phyloP scores from a whole-genome alignment of 2,888 invertebrate genomes.

The Lydus trimaculatus region DNA sequence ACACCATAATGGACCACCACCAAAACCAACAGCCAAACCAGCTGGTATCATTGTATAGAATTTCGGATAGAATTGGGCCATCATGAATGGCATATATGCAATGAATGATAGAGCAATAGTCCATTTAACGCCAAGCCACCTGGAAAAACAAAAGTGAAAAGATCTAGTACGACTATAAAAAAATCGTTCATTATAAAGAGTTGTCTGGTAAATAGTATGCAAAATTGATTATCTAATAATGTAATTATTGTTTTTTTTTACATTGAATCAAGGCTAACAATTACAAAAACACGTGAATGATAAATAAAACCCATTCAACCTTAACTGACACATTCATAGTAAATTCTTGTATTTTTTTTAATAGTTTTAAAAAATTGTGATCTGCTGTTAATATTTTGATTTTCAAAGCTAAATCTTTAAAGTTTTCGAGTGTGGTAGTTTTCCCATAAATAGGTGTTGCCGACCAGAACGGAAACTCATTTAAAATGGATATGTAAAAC shows the following conservation, averaged over 20 bases:
- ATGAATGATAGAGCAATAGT: conserved; percentile 84
- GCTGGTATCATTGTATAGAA: conserved; percentile 86
- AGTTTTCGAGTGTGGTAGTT: no score
- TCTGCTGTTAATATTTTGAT: no score
- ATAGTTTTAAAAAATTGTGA: no score
- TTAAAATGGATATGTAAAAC: no score
- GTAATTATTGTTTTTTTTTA: background rate
- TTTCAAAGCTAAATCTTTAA: no score
- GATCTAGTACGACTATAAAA: background rate
- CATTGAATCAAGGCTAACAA: background rate
- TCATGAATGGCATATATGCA: conserved; percentile 92
- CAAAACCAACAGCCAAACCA: conserved; percentile 83
- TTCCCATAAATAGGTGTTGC: no score
- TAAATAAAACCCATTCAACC: background rate
- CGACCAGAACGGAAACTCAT: no score
- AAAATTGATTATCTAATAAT: background rate
- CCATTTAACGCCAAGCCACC: conserved; percentile 91
- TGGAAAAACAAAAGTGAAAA: conserved; percentile 60
- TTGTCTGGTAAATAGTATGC: background rate
- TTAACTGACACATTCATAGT: background rate
- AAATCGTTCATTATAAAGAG: no score
- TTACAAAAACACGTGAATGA: background rate
- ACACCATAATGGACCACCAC: conserved; percentile 94
- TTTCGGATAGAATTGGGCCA: conserved; percentile 87
- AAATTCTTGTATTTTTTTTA: no score